Conservation (phyloP, 2,888 invertebrate genomes). For the Agrotis puta region DNA sequence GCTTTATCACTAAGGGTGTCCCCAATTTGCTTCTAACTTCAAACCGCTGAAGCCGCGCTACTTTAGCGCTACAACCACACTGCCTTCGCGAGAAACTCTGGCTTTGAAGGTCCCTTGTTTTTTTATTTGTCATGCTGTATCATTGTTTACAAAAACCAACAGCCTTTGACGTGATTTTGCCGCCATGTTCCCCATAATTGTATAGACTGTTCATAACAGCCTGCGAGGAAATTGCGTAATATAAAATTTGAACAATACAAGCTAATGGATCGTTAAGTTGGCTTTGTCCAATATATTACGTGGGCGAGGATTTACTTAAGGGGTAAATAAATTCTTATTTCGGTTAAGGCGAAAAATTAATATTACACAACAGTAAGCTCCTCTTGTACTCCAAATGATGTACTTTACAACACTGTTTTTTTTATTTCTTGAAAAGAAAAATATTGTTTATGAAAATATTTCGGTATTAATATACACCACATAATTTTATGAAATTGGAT, state of each 20-base stretch:
- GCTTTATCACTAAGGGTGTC: too few relatives aligned
- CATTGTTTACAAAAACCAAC: not conserved
- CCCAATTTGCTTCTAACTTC: too few relatives aligned
- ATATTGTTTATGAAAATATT: too few relatives aligned
- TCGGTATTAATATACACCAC: not conserved
- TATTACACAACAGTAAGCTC: too few relatives aligned
- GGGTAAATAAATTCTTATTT: slow-evolving; percentile 8
- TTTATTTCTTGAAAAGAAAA: too few relatives aligned
- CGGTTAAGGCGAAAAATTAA: not conserved
- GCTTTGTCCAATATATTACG: slow-evolving; percentile 7
- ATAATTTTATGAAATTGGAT: not conserved
- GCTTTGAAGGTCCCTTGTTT: not conserved
- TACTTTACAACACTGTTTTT: not conserved
- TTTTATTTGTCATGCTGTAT: not conserved
- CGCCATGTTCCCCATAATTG: not conserved
- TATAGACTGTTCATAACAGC: not conserved
- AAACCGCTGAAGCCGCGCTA: too few relatives aligned
- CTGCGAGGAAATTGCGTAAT: slow-evolving; percentile 2
- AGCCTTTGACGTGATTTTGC: not conserved
- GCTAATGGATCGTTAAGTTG: slow-evolving; percentile 28
- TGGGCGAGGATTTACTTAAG: slow-evolving; percentile 8
- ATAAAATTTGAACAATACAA: slow-evolving; percentile 14
- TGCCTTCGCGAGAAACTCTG: not conserved
- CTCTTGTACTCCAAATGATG: too few relatives aligned
- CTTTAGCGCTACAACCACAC: too few relatives aligned